phyloP scores from a whole-genome alignment of 2,113 vertebrate species.

The Pseudonaja textilis region DNA sequence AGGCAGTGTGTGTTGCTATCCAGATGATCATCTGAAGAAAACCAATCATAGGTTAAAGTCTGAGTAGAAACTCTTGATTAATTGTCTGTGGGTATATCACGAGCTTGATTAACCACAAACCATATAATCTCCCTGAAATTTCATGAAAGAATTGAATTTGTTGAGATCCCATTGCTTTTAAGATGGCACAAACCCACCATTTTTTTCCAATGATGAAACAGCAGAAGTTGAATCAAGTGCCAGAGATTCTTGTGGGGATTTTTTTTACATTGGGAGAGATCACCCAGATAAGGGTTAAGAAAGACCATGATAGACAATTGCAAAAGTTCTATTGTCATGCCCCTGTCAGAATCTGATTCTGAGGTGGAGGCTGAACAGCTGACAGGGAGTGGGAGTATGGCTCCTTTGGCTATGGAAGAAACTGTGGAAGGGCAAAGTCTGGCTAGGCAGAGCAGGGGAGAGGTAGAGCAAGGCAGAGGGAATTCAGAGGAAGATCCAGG shows the following conservation, averaged over 20 bases:
- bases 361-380: no score
- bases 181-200: not conserved
- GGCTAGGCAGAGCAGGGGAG: no score
- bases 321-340: not conserved
- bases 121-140: not conserved
- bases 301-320: not conserved
- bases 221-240: not conserved
- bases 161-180: not conserved
- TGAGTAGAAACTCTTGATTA: not conserved
- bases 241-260: not conserved
- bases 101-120: not conserved
- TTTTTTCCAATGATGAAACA: not conserved
- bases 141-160: not conserved
- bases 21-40: not conserved
- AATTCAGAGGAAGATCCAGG: no score
- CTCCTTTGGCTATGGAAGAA: no score
- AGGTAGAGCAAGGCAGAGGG: no score
- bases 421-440: no score
- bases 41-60: not conserved
- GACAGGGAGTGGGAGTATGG: no score
- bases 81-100: not conserved
- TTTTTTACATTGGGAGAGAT: not conserved
- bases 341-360: no score
- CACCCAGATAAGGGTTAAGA: not conserved
- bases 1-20: not conserved